phyloP scores from a whole-genome alignment of 2,888 invertebrate genomes.

The Mechanitis messenoides region DNA sequence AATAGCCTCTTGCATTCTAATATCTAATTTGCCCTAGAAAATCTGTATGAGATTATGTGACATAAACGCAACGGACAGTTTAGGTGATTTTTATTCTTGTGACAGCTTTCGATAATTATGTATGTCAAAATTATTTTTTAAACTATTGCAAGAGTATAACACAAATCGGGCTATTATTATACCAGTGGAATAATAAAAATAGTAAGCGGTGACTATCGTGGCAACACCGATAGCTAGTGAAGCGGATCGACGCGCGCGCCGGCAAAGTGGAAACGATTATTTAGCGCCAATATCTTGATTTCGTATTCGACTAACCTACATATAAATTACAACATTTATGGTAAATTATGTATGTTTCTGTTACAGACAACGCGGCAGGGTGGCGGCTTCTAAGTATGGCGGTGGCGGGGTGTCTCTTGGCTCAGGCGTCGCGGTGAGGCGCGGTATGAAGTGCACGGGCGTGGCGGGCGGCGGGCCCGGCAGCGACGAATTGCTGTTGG shows the following conservation, averaged over 20 bases:
- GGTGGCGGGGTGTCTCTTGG: constrained; percentile 67
- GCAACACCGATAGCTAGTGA: constrained; percentile 56
- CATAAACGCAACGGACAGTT: not conserved
- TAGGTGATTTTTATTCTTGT: not conserved
- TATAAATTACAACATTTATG: constrained; percentile 30
- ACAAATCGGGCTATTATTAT: constrained; percentile 24
- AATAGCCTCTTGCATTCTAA: not conserved
- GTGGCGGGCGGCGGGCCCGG: constrained; percentile 61
- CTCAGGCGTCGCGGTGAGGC: constrained; percentile 62
- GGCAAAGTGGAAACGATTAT: constrained; percentile 41
- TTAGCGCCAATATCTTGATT: constrained; percentile 40
- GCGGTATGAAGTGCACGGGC: constrained; percentile 79
- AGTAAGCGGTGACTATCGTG: constrained; percentile 25
- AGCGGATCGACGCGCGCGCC: constrained; percentile 48
- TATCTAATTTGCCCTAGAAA: not conserved
- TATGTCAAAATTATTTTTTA: constrained; percentile 25
- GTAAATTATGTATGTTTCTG: constrained; percentile 31
- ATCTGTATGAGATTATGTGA: not conserved
- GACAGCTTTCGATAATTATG: constrained; percentile 18
- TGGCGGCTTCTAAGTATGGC: constrained; percentile 75
- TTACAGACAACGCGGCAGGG: constrained; percentile 68
- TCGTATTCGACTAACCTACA: constrained; percentile 37
- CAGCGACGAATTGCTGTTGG: constrained; percentile 83
- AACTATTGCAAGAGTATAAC: constrained; percentile 26
- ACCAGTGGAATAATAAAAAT: constrained; percentile 29